These are phyloP conservation scores for Microcebus tavaratra DNA, from an alignment of 2,113 vertebrate species.

Conservation along the genomic window DNA sequence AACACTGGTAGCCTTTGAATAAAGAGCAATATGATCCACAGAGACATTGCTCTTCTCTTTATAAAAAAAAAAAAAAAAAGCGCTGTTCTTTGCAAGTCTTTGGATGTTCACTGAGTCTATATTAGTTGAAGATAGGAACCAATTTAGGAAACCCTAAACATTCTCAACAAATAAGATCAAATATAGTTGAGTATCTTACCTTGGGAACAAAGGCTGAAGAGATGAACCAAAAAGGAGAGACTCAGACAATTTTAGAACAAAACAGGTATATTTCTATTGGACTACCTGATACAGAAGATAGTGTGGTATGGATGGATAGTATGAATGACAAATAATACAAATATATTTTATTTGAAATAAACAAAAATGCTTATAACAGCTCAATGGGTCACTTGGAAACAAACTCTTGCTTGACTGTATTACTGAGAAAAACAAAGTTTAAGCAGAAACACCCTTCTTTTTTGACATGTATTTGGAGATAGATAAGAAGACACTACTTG, in stretches of 20 bases:
- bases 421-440: slow-evolving; percentile 63
- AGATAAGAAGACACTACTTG: slow-evolving; percentile 71
- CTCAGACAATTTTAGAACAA: slow-evolving; percentile 76
- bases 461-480: slow-evolving; percentile 60
- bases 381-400: slow-evolving; percentile 66
- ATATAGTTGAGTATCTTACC: neutral
- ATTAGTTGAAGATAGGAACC: neutral
- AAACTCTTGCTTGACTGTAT: slow-evolving; percentile 58
- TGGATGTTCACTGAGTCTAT: neutral
- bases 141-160: slow-evolving; percentile 40
- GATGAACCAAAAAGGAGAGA: slow-evolving; percentile 60
- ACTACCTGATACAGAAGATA: slow-evolving; percentile 71
- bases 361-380: slow-evolving; percentile 76
- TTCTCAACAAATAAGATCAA: slow-evolving; percentile 42
- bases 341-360: slow-evolving; percentile 81
- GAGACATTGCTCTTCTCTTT: neutral
- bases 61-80: neutral
- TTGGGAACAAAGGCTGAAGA: neutral
- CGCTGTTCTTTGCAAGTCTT: neutral
- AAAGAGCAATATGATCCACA: neutral
- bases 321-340: slow-evolving; percentile 83
- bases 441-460: slow-evolving; percentile 49
- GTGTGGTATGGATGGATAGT: slow-evolving; percentile 67
- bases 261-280: slow-evolving; percentile 78
- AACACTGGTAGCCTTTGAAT: neutral